These are phyloP conservation scores for Mus pahari DNA, from an alignment of 2,113 vertebrate species.

Conservation along the genomic window DNA sequence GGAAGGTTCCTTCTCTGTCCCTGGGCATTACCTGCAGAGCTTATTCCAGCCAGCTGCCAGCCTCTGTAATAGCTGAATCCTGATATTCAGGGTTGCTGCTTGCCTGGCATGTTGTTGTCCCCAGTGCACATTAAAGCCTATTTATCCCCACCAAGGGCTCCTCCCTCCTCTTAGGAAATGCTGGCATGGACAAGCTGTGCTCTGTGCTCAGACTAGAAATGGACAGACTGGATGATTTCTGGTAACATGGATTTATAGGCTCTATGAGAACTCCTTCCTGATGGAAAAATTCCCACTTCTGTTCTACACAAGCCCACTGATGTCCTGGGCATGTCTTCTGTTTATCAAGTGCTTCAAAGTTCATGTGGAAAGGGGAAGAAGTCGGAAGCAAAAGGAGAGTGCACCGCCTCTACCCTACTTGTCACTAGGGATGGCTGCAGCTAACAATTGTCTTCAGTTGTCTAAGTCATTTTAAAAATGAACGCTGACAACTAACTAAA, in stretches of 20 bases:
- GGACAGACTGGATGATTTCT: neutral
- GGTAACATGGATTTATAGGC: neutral
- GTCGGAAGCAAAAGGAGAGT: too few species aligned
- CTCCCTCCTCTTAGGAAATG: neutral
- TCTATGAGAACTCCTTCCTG: neutral
- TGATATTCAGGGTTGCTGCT: neutral
- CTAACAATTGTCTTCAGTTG: too few species aligned
- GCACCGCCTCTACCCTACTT: too few species aligned
- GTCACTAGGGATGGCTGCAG: too few species aligned
- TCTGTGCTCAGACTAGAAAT: neutral
- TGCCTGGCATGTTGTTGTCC: too few species aligned
- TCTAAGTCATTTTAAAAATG: neutral
- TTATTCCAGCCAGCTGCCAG: neutral
- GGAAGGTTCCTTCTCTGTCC: too few species aligned
- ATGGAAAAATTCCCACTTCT: neutral
- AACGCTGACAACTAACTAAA: neutral
- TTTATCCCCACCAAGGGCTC: neutral
- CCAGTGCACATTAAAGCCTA: neutral
- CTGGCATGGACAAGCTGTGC: fast-evolving
- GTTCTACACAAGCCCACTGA: neutral
- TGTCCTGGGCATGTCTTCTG: neutral
- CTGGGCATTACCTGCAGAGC: slow-evolving; percentile 47
- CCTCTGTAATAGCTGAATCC: too few species aligned
- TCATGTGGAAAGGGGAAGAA: neutral
- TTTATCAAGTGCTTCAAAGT: neutral